Evolutionary conservation across 2,797 vertebrate species (phyloP).

Genomic region (Phoxinus dragarum): DNA sequence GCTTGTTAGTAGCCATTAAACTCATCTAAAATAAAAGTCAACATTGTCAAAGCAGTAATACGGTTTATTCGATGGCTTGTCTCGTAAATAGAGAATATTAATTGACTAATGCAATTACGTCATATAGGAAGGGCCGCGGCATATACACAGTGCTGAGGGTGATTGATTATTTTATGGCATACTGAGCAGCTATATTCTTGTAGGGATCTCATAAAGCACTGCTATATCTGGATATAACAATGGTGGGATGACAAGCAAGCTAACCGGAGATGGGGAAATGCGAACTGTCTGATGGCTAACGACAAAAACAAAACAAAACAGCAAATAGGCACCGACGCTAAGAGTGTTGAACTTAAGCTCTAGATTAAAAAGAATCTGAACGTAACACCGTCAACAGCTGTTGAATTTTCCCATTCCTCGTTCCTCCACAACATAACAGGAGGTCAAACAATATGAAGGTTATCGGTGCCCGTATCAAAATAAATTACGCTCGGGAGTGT

Average conservation of each 20-base stretch:
- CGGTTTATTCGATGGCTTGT: slow-evolving; percentile 51
- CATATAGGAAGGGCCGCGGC: slow-evolving; percentile 1
- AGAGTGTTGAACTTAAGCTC: slow-evolving; percentile 31
- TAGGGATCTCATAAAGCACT: slow-evolving; percentile 44
- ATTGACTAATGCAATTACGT: slow-evolving; percentile 54
- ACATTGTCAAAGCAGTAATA: slow-evolving; percentile 54
- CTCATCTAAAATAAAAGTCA: slow-evolving; percentile 65
- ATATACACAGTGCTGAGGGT: slow-evolving; percentile 21
- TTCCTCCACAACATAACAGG: slow-evolving; percentile 68
- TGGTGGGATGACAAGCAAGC: slow-evolving; percentile 45
- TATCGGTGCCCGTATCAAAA: slow-evolving; percentile 75
- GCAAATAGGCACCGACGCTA: slow-evolving; percentile 31
- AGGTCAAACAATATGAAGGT: slow-evolving; percentile 81
- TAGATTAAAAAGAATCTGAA: slow-evolving; percentile 48
- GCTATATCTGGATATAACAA: slow-evolving; percentile 48
- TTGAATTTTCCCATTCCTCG: slow-evolving; percentile 64
- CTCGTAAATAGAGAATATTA: slow-evolving; percentile 59
- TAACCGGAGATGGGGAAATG: slow-evolving; percentile 34
- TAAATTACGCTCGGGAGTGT: slow-evolving; percentile 81
- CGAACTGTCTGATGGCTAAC: slow-evolving; percentile 34
- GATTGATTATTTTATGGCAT: slow-evolving; percentile 56
- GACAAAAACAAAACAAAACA: slow-evolving; percentile 20
- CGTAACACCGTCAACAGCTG: slow-evolving; percentile 71
- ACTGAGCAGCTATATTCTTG: slow-evolving; percentile 38
- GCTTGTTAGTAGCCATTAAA: slow-evolving; percentile 68